These are phyloP conservation scores for Hymenopus coronatus DNA, from an alignment of 2,888 invertebrate genomes.

Conservation along the genomic window DNA sequence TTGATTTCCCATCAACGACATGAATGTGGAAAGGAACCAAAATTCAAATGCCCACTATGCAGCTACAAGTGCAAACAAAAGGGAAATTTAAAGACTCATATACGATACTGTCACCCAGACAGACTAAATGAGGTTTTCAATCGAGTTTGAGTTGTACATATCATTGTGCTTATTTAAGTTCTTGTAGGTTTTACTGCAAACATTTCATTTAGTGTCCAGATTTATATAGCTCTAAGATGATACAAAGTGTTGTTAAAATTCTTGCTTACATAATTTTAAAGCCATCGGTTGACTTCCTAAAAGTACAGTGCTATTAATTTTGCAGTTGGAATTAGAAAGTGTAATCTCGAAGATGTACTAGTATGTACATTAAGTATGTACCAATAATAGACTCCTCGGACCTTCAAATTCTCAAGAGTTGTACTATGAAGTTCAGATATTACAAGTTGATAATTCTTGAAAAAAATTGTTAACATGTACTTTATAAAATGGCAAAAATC, in stretches of 20 bases:
- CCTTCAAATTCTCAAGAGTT: no score
- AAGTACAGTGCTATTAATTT: no score
- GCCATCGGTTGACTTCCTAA: neutral
- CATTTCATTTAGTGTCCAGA: neutral
- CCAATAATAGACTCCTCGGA: no score
- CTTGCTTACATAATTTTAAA: neutral
- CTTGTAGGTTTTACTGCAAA: neutral
- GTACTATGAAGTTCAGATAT: no score
- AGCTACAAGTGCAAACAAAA: conserved; percentile 30
- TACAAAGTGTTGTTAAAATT: neutral
- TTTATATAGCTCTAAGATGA: neutral
- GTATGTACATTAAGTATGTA: no score
- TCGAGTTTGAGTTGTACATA: neutral
- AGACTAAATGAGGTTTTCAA: neutral
- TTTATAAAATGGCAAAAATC: no score
- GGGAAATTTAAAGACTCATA: conserved; percentile 33
- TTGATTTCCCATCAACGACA: conserved; percentile 24
- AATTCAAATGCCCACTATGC: conserved; percentile 40
- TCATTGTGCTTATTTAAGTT: neutral
- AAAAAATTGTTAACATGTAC: no score
- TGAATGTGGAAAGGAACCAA: conserved; percentile 37
- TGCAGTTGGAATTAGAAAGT: no score
- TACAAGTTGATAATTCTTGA: no score
- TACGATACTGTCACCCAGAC: conserved; percentile 31
- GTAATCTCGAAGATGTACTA: no score